Base-by-base conservation (phyloP, 2,797 vertebrate genomes). In the Phataginus tetradactyla region DNA sequence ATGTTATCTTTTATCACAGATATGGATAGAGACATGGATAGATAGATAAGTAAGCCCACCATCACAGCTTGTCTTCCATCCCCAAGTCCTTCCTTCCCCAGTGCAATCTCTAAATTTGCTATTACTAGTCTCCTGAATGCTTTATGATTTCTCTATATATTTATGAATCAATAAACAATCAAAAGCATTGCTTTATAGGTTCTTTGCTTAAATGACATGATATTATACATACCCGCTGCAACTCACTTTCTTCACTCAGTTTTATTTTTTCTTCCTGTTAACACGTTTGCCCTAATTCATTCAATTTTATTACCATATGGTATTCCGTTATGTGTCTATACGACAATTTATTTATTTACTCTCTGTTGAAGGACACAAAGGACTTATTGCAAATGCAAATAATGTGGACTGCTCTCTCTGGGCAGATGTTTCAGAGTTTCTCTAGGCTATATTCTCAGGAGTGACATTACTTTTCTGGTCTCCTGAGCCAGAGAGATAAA, bases 301-400 rank as follows among this genome's bases (percentile, higher is more conserved):
- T 94, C 39, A 49, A 55, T 79, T 92, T 78, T 90, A 72, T 83
- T 51, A 42, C 59, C 64, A 57, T 77, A 71, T 87, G 92, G 81
- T 93, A 68, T 77, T 92, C 53, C 17, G n/a, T 68, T 71, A 64
- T 17, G 61, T 21, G 71, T 75, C 29, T 79, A 13, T 13, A 45
- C 81, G 78, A 68, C 15, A 10, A 34, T 75, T 64, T 79, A 59
- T 93, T 94, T 84, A 83, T 81, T 83, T 96, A 69, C 77, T 96
- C 77, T 89, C 59, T 77, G 37, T 39, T 37, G 87, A 97, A 96
- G 90, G 80, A 59, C 3, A 3, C 37, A 77, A 55, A 72, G 75
- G 87, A 72, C 27, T 53, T 96, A 83, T 86, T 79, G 42, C 69
- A 55, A 90, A 85, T 66, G 95, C 74, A 78, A 75, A 71, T 51